These are phyloP conservation scores for Pyrochroa serraticornis DNA, from an alignment of 2,888 invertebrate genomes.

Conservation along the genomic window DNA sequence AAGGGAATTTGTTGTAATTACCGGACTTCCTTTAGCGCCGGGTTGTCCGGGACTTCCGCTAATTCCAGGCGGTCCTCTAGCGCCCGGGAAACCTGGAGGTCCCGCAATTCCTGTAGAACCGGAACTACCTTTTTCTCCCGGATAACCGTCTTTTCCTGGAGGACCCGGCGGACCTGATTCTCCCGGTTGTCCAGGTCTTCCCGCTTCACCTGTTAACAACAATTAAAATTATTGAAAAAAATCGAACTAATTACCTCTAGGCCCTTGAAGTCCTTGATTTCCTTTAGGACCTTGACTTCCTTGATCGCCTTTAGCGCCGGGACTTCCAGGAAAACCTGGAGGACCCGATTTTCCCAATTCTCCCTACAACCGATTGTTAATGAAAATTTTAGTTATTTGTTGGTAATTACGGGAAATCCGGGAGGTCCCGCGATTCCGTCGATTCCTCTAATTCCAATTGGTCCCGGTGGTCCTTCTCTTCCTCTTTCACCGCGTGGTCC, in stretches of 20 bases:
- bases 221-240: background rate
- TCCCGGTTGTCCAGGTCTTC: constrained; percentile 77
- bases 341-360: constrained; percentile 81
- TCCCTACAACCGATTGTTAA: constrained; percentile 62
- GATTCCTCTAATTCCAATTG: constrained; percentile 77
- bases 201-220: constrained; percentile 67
- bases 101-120: constrained; percentile 77
- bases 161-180: constrained; percentile 77
- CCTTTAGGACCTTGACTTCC: constrained; percentile 79
- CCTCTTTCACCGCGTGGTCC: constrained; percentile 86
- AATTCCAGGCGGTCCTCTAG: constrained; percentile 77
- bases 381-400: constrained; percentile 1
- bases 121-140: constrained; percentile 79
- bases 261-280: constrained; percentile 81
- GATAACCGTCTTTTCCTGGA: constrained; percentile 80
- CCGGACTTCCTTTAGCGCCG: constrained; percentile 75
- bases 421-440: constrained; percentile 81
- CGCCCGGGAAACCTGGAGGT: constrained; percentile 82
- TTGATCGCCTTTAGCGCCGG: constrained; percentile 82
- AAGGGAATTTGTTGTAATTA: background rate
- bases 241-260: constrained; percentile 61
- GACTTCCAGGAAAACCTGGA: constrained; percentile 83
- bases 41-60: constrained; percentile 75
- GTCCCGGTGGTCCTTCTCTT: constrained; percentile 79
- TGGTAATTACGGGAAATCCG: constrained; percentile 68